Percentiles rank a stretch among this genome's conserved stretches.
These are phyloP conservation scores for Halocynthia aurantium DNA, from an alignment of 23 tunicate species.

Conservation along the genomic window DNA sequence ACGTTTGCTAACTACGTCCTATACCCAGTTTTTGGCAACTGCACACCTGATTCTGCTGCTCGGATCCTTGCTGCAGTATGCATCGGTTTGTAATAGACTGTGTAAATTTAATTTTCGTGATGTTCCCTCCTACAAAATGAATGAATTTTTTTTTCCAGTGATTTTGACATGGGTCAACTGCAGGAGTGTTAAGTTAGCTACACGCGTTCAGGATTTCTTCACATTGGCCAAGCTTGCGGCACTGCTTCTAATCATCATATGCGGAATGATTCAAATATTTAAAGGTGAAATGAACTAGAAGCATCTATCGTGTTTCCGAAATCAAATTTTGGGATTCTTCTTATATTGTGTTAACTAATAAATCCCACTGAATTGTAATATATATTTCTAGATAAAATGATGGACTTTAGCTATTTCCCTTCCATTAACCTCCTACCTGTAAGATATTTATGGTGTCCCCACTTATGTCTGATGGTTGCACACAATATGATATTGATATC, in stretches of 20 bases:
- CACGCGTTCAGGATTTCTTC: constrained; percentile 83
- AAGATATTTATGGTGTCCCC: too few relatives aligned
- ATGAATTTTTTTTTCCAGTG: constrained; percentile 21
- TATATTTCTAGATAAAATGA: too few relatives aligned
- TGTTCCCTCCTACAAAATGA: neutral
- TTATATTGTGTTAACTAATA: too few relatives aligned
- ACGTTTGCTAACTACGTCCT: constrained; percentile 79
- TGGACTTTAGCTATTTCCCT: too few relatives aligned
- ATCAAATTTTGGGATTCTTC: too few relatives aligned
- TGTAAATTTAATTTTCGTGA: neutral
- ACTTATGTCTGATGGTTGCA: too few relatives aligned
- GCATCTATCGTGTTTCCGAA: too few relatives aligned
- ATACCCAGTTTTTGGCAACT: constrained; percentile 78
- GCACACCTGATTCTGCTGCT: constrained; percentile 74
- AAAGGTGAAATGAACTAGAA: constrained; percentile 38
- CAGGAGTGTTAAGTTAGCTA: constrained; percentile 78
- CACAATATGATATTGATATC: neutral
- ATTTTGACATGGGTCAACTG: constrained; percentile 95
- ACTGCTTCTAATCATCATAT: constrained; percentile 67
- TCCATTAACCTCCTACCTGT: too few relatives aligned
- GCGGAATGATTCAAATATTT: constrained; percentile 76
- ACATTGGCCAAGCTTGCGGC: constrained; percentile 83
- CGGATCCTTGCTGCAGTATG: constrained; percentile 87
- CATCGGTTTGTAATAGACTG: constrained; percentile 31
- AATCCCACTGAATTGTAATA: too few relatives aligned